Conservation (phyloP, 2,888 invertebrate species). For the Mellilla xanthometata region DNA sequence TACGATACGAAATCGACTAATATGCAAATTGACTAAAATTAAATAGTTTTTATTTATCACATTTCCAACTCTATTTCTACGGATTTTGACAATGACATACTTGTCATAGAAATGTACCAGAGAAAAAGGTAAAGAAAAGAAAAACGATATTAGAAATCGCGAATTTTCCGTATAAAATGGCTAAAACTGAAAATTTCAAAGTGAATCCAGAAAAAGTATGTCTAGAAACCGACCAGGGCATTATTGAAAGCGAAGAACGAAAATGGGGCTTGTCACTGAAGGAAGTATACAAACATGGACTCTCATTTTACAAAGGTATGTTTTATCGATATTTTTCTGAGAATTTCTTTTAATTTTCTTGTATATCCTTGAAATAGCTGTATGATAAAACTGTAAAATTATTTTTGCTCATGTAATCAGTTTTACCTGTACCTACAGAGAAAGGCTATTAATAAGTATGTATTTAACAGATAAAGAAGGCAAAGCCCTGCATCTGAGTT, state of each 20-base stretch:
- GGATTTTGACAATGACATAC: too few species aligned
- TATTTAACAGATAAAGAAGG: conserved; percentile 93
- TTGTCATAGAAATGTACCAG: not conserved
- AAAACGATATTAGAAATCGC: too few species aligned
- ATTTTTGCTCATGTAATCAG: too few species aligned
- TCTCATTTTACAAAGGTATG: conserved; percentile 96
- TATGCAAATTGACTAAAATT: too few species aligned
- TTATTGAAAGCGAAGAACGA: conserved; percentile 70
- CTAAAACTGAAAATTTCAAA: conserved; percentile 55
- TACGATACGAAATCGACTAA: too few species aligned
- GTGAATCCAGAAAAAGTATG: conserved; percentile 66
- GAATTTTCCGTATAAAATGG: conserved; percentile 43
- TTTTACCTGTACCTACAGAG: too few species aligned
- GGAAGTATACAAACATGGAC: conserved; percentile 94
- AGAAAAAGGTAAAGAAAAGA: not conserved
- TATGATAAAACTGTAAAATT: too few species aligned
- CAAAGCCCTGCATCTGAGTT: conserved; percentile 97
- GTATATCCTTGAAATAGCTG: not conserved
- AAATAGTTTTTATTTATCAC: too few species aligned
- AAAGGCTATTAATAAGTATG: too few species aligned
- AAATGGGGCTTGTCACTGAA: conserved; percentile 88
- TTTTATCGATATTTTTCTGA: conserved; percentile 12
- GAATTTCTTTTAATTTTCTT: not conserved
- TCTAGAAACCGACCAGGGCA: conserved; percentile 76
- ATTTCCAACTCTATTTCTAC: too few species aligned